Conservation (phyloP, 2,797 vertebrate genomes). For the Ataeniobius toweri region DNA sequence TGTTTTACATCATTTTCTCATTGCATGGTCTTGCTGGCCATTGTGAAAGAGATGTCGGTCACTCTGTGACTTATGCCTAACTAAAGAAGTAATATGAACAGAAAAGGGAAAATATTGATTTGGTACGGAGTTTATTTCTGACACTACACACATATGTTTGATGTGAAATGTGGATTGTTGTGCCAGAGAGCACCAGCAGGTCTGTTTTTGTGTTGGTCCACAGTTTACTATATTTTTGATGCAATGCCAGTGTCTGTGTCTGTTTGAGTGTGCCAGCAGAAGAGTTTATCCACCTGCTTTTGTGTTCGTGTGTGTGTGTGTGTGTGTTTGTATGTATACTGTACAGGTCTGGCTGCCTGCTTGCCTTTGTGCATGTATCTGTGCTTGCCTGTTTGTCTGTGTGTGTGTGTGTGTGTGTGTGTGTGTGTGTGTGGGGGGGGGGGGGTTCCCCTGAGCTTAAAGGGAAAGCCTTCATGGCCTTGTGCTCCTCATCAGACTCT, state of each 20-base stretch:
- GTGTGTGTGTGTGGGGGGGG: neutral
- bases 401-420: constrained; percentile 29
- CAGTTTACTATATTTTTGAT: constrained; percentile 64
- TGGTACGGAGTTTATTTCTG: constrained; percentile 55
- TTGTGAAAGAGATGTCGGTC: constrained; percentile 60
- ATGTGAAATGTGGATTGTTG: constrained; percentile 46
- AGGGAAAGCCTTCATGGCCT: constrained; percentile 75
- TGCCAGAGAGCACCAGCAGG: constrained; percentile 65
- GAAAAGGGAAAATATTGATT: constrained; percentile 62
- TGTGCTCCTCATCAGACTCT: constrained; percentile 78
- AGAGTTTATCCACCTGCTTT: constrained; percentile 62
- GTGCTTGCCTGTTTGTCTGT: constrained; percentile 21
- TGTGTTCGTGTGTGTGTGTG: constrained; percentile 51
- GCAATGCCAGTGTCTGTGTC: constrained; percentile 60
- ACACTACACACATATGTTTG: constrained; percentile 52
- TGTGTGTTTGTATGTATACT: constrained; percentile 52
- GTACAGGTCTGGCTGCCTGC: constrained; percentile 52
- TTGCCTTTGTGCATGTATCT: constrained; percentile 51
- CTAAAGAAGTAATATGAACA: constrained; percentile 65
- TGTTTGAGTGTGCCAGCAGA: constrained; percentile 38
- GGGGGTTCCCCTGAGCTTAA: constrained; percentile 71
- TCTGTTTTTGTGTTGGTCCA: constrained; percentile 57
- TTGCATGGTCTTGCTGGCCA: constrained; percentile 41
- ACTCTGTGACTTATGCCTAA: constrained; percentile 52
- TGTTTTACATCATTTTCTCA: constrained; percentile 47